Evolutionary conservation across 2,888 invertebrate species (phyloP), one percentile per base, ranked within the genome.

Genomic region (Amaurobius ferox): DNA sequence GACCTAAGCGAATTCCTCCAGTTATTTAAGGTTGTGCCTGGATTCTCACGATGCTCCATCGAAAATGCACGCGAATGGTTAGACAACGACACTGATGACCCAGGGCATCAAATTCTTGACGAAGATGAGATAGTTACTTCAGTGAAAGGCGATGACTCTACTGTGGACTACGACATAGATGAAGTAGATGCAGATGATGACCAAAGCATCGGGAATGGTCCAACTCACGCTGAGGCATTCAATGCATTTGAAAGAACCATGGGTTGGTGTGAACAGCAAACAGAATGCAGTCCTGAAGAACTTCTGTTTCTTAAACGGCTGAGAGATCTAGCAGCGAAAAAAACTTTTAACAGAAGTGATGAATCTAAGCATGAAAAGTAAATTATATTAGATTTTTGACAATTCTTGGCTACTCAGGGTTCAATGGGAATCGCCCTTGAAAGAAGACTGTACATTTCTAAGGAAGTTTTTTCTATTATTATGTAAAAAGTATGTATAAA

Each of bases 191-290:
- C 2, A 23, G 55, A 55, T 23, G 23, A 55, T 1, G 44, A 44
- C 6, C 35, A 7, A 35, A 23, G 23, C 1, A 23, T 6, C 23
- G 16, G 3, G 19, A 23, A 1, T 23, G 1, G 23, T 23, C 64
- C 64, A 16, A 64, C 64, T 16, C 64, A 64, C 13, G 16, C 64
- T 16, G 64, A 64, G 30, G 64, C 64, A n/a, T 64, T 64, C 13
- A 29, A 30, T 19, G 28, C 64, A 1, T 64, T 64, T n/a, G 64
- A 64, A 3, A 29, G 5, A n/a, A 30, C 32, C 0, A 64, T 64
- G 64, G 64, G 19, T 6, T 64, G 64, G 64, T 64, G 29, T 19
- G 64, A 64, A 19, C 13, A n/a, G 16, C 64, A 64, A 64, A 32
- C 1, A 1, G 64, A 64, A 29, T 64, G 30, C 13, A 29, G 11